Percentiles rank a stretch among this genome's conserved stretches.
Evolutionary conservation across 2,888 invertebrate species (phyloP).

Genomic region (Escarpia spicata): DNA sequence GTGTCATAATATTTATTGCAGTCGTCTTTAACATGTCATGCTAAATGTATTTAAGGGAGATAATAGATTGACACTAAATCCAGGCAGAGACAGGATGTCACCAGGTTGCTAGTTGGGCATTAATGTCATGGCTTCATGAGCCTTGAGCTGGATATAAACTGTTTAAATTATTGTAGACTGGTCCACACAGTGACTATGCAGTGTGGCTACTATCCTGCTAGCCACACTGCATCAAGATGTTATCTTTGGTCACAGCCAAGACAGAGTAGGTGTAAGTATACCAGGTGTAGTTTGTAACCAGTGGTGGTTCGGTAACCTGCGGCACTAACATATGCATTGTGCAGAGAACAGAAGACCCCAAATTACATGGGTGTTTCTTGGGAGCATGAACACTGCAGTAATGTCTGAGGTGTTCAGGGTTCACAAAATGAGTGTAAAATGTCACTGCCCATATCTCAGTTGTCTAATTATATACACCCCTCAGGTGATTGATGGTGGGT

Average conservation of each 20-base stretch:
- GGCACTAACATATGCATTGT: background rate
- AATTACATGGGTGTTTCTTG: background rate
- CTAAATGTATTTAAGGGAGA: background rate
- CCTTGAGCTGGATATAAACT: background rate
- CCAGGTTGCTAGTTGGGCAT: background rate
- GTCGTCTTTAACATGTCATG: background rate
- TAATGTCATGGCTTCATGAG: background rate
- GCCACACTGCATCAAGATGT: constrained; percentile 1
- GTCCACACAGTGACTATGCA: background rate
- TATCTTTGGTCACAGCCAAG: background rate
- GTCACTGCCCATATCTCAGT: background rate
- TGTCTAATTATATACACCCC: background rate
- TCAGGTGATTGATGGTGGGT: background rate
- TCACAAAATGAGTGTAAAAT: background rate
- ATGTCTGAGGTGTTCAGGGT: background rate
- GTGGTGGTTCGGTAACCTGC: background rate
- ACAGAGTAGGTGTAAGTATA: background rate
- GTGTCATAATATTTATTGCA: background rate
- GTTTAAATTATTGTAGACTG: background rate
- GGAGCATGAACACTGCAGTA: background rate
- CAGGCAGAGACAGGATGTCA: background rate
- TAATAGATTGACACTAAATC: background rate
- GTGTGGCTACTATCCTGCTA: background rate
- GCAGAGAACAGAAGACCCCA: background rate
- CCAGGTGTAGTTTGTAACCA: background rate